Evolutionary conservation across 2,113 vertebrate genomes (phyloP), one percentile per base, ranked within the genome.

Genomic region (Muntiacus muntjak): DNA sequence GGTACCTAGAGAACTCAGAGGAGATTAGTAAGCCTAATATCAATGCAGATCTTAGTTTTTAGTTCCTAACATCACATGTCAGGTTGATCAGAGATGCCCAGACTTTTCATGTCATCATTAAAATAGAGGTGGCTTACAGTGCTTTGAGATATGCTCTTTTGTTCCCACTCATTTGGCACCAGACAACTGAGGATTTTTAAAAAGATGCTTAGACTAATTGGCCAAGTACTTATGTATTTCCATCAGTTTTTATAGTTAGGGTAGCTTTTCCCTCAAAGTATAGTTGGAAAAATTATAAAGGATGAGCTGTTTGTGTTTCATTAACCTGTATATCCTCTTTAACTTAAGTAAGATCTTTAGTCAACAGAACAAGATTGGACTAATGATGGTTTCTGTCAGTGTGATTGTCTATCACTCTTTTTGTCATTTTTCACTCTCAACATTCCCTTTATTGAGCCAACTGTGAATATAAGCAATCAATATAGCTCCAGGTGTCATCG

Each of bases 301-400:
- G 87, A 95, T 95, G 89, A 97, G 96, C 55, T 94, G 96, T 95
- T 97, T 95, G 82, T 98, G 19, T 97, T 87, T 97, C 97, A 97
- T 98, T 97, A 97, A 97, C 97, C 91, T 93, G 79, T 30, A 94
- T 50, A 94, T 50, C 89, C 93, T 98, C 0, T 5, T 97, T 98
- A 98, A 89, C 83, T 78, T 89, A 97, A 98, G 88, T 91, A 96
- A 97, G 95, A 95, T 97, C 89, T 96, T 96, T 92, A 97, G 93
- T 98, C 93, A 96, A 97, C 89, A 97, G 95, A 87, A 97, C 97
- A 87, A 89, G 45, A 85, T 86, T 87, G 79, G 78, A 94, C 93
- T 97, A 98, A 96, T 97, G 96, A 98, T 96, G 89, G 78, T 94
- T 98, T 95, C 95, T 97, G 96, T 93, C 91, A 97, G 91, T 93